Base-by-base conservation (phyloP, 2,888 invertebrate genomes). In the Caenorhabditis sp. region DNA sequence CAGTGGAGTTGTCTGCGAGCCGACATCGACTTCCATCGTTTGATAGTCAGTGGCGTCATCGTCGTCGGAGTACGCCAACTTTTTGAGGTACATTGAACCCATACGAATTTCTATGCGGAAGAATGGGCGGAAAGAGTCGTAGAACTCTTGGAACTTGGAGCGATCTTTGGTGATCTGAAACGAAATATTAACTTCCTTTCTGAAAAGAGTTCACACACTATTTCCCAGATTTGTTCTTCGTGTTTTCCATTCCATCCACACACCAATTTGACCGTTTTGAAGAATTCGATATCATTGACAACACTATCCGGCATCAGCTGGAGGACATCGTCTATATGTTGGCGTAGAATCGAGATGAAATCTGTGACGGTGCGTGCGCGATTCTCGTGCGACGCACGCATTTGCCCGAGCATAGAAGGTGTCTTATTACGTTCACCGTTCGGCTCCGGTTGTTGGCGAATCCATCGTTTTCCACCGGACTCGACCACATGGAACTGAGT, bases 101-200 rank as follows among this genome's bases (percentile, higher is more conserved):
- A 39, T 56, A 24, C 65, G 65, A 27, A 55, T 46, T 55, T 65
- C 65, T 1, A 55, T 65, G 26, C 65, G 55, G 9, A 65, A 24
- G n/a, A 48, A 56, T n/a, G 55, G 22, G 13, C 39, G 45, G 22
- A 45, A 65, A 0, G 55, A 32, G 9, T 65, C 65, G 20, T 48
- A 37, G 37, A 65, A 65, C 27, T 65, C 55, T 46, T 65, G 65
- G 22, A 45, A 55, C 9, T 65, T 65, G 5, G 32, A 3, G 4
- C 48, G 46, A 27, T 65, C 55, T 0, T 17, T 13, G 13, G 37
- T 17, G 2, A 65, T 65, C 65, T 65, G 55, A n/a, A 55, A 53
- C 1, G n/a, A 48, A 37, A 20, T n/a, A n/a, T n/a, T n/a, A n/a
- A n/a, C n/a, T n/a, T n/a, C n/a, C 11, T 53, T 11, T 11, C n/a